Evolutionary conservation across 2,888 invertebrate genomes (phyloP), one percentile per base, ranked within the genome.

Genomic region (Bhutanitis thaidina): DNA sequence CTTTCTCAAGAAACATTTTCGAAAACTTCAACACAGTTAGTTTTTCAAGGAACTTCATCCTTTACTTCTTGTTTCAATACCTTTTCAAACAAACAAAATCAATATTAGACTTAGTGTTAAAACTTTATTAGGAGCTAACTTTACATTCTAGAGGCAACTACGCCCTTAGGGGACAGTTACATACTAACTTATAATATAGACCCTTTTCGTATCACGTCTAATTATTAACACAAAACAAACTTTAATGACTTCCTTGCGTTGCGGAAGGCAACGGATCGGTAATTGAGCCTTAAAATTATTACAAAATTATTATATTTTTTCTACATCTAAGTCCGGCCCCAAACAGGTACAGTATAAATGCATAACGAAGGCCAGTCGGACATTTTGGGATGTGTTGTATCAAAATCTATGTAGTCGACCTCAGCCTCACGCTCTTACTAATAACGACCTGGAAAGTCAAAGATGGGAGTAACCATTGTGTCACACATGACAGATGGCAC

Each of bases 61-160:
- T 92, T 93, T 92, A 93, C 93, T 93, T 93, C 94, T 93, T 93
- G 93, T 93, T 93, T 93, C 93, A 93, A 93, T 92, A 93, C 94
- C 94, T 94, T 94, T 91, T 93, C 92, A 93, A 94, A 93, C 92
- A 93, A 93, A 93, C 93, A 93, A 93, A 94, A 92, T 91, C 89
- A 90, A 90, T 81, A 91, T 92, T 92, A 92, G 91, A 91, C 86
- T 90, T 89, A 78, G 76, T 80, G 74, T 82, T 78, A 79, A 76
- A 81, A 69, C 83, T 88, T 87, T 87, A 86, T 88, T 85, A 72
- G 74, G 38, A 77, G 69, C 80, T 85, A 84, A 72, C 74, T 77
- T 82, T 85, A 84, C 77, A 83, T 74, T 71, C 84, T 85, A 86
- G 74, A 81, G 80, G 84, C 82, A 73, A 67, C 70, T 69, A 69